A percentile compares a stretch with the other conserved stretches of the same genome.
These are phyloP conservation scores for Petrocephalus sullivani DNA, from an alignment of 2,797 vertebrate genomes.

Conservation along the genomic window DNA sequence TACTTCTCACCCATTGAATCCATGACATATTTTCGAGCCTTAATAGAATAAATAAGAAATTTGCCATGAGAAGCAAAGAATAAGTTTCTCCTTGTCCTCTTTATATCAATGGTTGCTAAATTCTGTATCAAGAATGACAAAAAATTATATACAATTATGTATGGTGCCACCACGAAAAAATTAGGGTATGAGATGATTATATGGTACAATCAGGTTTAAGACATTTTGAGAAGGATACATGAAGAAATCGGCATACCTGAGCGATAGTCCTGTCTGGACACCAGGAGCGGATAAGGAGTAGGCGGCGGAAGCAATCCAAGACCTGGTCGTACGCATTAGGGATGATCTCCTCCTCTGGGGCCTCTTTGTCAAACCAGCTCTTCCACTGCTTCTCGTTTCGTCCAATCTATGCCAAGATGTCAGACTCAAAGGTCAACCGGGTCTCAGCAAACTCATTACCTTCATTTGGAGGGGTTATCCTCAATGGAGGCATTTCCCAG, in stretches of 20 bases:
- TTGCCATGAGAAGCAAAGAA: not conserved
- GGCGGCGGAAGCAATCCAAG: slow-evolving; percentile 79
- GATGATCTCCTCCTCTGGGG: slow-evolving; percentile 81
- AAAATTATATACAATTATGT: not conserved
- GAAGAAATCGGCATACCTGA: slow-evolving; percentile 66
- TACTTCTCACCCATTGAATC: slow-evolving; percentile 84
- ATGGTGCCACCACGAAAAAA: not conserved
- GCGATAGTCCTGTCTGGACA: slow-evolving; percentile 93
- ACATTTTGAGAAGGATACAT: not conserved
- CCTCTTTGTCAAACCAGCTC: slow-evolving; percentile 89
- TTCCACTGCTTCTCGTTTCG: slow-evolving; percentile 89
- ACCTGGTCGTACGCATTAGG: slow-evolving; percentile 79
- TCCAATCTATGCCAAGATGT: slow-evolving; percentile 64
- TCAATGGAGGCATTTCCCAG: not conserved
- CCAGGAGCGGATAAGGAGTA: slow-evolving; percentile 91
- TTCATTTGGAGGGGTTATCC: not conserved
- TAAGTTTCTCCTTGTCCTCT: not conserved
- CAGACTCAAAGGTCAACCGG: not conserved
- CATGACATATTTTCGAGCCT: slow-evolving; percentile 90
- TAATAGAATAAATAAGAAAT: slow-evolving; percentile 28
- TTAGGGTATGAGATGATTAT: not conserved
- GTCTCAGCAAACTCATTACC: not conserved
- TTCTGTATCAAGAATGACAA: not conserved
- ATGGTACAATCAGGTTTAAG: not conserved
- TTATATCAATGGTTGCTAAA: not conserved